Percentiles rank a stretch among this genome's conserved stretches.
These are phyloP conservation scores for Darevskia mixta DNA, from an alignment of 2,797 vertebrate genomes.

Conservation along the genomic window DNA sequence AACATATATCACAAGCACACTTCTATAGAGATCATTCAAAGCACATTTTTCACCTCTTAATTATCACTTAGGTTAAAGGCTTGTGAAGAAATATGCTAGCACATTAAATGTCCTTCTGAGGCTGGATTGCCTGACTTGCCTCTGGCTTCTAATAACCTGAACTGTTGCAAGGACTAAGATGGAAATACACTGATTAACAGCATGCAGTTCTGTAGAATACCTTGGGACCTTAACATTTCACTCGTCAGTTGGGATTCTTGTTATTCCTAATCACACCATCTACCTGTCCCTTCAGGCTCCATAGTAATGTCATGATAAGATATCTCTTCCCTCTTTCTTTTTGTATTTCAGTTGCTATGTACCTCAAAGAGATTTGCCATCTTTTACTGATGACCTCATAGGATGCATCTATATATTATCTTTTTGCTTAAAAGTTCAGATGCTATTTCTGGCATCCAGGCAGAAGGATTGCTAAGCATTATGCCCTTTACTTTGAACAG, in stretches of 20 bases:
- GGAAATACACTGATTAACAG: slow-evolving; percentile 1
- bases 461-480: slow-evolving; percentile 18
- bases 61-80: neutral
- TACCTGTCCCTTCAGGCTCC: neutral
- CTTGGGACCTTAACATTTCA: neutral
- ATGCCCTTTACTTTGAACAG: slow-evolving; percentile 23
- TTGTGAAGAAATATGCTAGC: slow-evolving; percentile 19
- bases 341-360: neutral
- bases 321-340: neutral
- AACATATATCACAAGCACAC: neutral
- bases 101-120: neutral
- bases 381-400: slow-evolving; percentile 3
- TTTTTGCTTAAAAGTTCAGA: slow-evolving; percentile 24
- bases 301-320: neutral
- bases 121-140: neutral
- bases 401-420: neutral
- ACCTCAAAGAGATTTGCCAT: neutral
- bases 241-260: neutral
- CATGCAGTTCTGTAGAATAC: neutral
- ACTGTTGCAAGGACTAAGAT: neutral
- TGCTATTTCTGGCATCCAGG: slow-evolving; percentile 27
- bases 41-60: neutral
- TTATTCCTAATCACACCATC: slow-evolving; percentile 1
- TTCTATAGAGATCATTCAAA: neutral
- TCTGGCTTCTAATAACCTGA: slow-evolving; percentile 1